Evolutionary conservation across 2,113 vertebrate genomes (phyloP).

Genomic region (Oplegnathus fasciatus): DNA sequence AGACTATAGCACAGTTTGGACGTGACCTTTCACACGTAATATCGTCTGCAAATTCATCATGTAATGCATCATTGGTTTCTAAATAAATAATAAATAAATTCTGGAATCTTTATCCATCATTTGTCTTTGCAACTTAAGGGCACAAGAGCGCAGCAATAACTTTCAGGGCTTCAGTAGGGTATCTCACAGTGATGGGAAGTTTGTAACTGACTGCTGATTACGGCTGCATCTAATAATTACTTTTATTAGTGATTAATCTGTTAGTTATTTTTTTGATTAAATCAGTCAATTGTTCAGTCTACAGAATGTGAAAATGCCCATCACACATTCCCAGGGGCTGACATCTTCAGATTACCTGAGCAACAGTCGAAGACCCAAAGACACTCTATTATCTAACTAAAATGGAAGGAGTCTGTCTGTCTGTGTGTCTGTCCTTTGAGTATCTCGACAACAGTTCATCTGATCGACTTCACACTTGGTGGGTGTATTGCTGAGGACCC

Average conservation of each 20-base stretch:
- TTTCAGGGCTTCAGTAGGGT: background rate
- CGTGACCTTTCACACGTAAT: background rate
- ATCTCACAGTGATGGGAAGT: background rate
- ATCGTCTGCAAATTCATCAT: background rate
- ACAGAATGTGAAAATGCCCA: background rate
- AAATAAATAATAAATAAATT: conserved; percentile 4
- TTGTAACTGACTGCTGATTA: background rate
- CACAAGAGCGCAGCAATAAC: background rate
- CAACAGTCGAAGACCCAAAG: background rate
- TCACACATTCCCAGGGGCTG: no score
- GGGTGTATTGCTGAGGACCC: no score
- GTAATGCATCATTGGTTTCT: background rate
- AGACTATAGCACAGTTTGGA: background rate
- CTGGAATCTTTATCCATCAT: background rate
- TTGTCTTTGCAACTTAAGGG: background rate
- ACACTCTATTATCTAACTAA: background rate
- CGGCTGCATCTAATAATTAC: background rate
- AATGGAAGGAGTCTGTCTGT: no score
- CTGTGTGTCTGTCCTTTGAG: no score
- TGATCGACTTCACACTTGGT: no score
- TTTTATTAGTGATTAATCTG: no score
- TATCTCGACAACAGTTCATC: no score
- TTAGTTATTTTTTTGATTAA: background rate
- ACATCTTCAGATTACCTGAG: background rate
- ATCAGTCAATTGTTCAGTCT: background rate